These are phyloP conservation scores for Brachyrhaphis roseni DNA, from an alignment of 2,797 vertebrate genomes.

Conservation along the genomic window DNA sequence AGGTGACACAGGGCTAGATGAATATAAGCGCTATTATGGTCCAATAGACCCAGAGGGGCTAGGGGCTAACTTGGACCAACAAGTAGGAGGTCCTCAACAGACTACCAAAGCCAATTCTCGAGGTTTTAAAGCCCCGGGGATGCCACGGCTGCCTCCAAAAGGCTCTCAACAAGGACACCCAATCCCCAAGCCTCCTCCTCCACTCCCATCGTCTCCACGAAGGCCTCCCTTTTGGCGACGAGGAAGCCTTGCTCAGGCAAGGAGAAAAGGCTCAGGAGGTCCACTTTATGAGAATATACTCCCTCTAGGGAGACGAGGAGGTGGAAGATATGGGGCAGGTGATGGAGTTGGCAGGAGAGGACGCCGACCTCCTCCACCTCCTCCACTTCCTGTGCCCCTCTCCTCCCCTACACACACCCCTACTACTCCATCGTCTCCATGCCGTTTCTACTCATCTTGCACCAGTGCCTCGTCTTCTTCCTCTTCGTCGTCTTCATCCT, in stretches of 20 bases:
- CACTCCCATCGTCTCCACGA: slow-evolving; percentile 80
- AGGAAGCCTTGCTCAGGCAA: slow-evolving; percentile 81
- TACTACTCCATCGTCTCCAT: slow-evolving; percentile 79
- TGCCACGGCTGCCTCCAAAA: slow-evolving; percentile 75
- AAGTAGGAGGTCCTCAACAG: slow-evolving; percentile 72
- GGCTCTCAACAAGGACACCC: slow-evolving; percentile 72
- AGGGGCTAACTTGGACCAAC: slow-evolving; percentile 75
- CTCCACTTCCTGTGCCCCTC: slow-evolving; percentile 75
- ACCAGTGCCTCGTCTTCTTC: slow-evolving; percentile 78
- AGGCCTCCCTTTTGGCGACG: slow-evolving; percentile 82
- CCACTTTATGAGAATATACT: slow-evolving; percentile 85
- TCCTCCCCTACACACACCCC: slow-evolving; percentile 81
- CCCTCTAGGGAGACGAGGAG: slow-evolving; percentile 81
- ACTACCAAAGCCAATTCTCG: slow-evolving; percentile 78
- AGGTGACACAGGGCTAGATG: slow-evolving; percentile 81
- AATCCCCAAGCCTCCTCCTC: slow-evolving; percentile 81
- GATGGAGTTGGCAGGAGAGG: slow-evolving; percentile 76
- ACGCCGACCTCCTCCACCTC: slow-evolving; percentile 74
- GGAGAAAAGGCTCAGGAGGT: slow-evolving; percentile 84
- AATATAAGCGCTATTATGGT: slow-evolving; percentile 93
- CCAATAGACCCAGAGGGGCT: slow-evolving; percentile 92
- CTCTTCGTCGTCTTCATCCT: slow-evolving; percentile 76
- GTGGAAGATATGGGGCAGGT: slow-evolving; percentile 75
- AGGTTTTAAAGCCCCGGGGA: slow-evolving; percentile 74
- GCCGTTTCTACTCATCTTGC: slow-evolving; percentile 76